A percentile compares a stretch with the other conserved stretches of the same genome.
Evolutionary conservation across 30 jellyfish, hydroid and myxozoan genomes (phyloP).

Genomic region (Sanderia malayensis): DNA sequence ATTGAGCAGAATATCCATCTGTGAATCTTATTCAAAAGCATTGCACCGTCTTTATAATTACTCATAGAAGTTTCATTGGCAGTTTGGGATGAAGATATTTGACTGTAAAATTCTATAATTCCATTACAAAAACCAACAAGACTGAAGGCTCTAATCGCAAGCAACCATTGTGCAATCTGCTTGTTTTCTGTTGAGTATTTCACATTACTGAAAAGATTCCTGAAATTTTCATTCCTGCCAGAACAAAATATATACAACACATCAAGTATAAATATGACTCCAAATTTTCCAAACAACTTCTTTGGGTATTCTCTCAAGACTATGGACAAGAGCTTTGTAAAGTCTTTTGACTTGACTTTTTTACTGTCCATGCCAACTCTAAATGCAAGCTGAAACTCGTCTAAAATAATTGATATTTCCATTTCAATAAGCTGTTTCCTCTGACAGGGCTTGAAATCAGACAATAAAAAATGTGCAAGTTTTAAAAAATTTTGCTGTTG

Average conservation of each 20-base stretch:
- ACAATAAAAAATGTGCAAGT: slow-evolving; percentile 55
- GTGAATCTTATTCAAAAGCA: background rate
- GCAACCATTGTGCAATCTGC: slow-evolving; percentile 79
- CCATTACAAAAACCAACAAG: slow-evolving; percentile 70
- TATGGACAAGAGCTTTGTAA: slow-evolving; percentile 23
- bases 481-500: slow-evolving; percentile 32
- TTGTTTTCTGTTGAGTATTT: slow-evolving; percentile 63
- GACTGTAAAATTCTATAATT: slow-evolving; percentile 55
- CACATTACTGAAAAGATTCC: slow-evolving; percentile 55
- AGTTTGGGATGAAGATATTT: background rate
- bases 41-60: background rate
- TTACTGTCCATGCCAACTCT: slow-evolving; percentile 59
- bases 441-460: slow-evolving; percentile 38
- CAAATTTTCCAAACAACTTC: slow-evolving; percentile 45
- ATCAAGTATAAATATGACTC: slow-evolving; percentile 34
- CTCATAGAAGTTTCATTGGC: background rate
- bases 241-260: slow-evolving; percentile 38
- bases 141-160: slow-evolving; percentile 84
- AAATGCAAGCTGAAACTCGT: slow-evolving; percentile 75
- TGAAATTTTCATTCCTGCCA: slow-evolving; percentile 55
- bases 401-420: slow-evolving; percentile 77
- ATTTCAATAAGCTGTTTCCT: slow-evolving; percentile 59
- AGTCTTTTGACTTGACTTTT: slow-evolving; percentile 20
- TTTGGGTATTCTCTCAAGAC: slow-evolving; percentile 70
- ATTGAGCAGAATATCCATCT: slow-evolving; percentile 52